These are phyloP conservation scores for Merodon equestris DNA, from an alignment of 2,888 invertebrate genomes.

Conservation along the genomic window DNA sequence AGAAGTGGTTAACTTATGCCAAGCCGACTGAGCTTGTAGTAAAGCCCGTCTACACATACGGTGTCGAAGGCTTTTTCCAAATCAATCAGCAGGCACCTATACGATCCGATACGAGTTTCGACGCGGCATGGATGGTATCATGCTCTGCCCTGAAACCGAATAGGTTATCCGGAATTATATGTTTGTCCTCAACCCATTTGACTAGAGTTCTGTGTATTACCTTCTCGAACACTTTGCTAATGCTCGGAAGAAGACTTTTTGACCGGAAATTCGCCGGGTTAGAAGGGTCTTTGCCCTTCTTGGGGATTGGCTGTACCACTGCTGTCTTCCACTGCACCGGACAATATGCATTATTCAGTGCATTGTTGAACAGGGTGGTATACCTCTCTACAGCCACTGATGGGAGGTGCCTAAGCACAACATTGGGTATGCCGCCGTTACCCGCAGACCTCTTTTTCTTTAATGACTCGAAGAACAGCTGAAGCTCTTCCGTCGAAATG, in stretches of 20 bases:
- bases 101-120: not conserved
- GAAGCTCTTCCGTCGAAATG: constrained; percentile 5
- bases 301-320: constrained; percentile 9
- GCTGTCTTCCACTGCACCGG: constrained; percentile 7
- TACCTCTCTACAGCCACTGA: no score
- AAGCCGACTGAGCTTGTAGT: not conserved
- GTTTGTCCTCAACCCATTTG: constrained; percentile 12
- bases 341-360: constrained; percentile 11
- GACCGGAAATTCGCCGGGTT: constrained; percentile 1
- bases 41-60: not conserved
- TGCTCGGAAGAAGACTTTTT: constrained; percentile 5
- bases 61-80: constrained; percentile 6
- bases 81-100: not conserved
- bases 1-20: not conserved
- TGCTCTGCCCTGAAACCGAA: constrained; percentile 12
- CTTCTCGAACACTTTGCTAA: constrained; percentile 20
- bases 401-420: no score
- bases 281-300: constrained; percentile 4
- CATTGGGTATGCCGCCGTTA: no score
- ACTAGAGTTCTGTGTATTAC: not conserved
- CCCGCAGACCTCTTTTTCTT: constrained; percentile 26
- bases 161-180: constrained; percentile 9
- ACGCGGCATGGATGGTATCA: constrained; percentile 18
- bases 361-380: constrained; percentile 23
- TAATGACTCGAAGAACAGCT: constrained; percentile 13